phyloP scores from a whole-genome alignment of 2,888 invertebrate species.

The Stictocephala bisonia region DNA sequence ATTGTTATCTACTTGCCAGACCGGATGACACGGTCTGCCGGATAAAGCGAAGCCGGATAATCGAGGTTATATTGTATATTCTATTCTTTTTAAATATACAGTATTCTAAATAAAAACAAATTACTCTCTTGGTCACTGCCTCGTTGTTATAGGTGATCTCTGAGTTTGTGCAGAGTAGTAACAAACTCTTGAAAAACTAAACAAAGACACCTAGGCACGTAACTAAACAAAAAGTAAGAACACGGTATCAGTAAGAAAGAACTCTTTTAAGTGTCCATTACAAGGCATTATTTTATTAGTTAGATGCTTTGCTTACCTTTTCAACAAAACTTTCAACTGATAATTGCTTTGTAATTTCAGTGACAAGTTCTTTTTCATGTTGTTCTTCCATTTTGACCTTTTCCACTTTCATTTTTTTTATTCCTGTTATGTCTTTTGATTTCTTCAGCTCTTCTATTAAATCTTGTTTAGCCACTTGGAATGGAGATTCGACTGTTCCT shows the following conservation, averaged over 20 bases:
- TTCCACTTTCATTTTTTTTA: slow-evolving; percentile 92
- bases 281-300: slow-evolving; percentile 19
- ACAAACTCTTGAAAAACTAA: too few relatives aligned
- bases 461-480: slow-evolving; percentile 82
- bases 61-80: too few relatives aligned
- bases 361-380: slow-evolving; percentile 84
- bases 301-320: slow-evolving; percentile 70
- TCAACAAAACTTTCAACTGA: slow-evolving; percentile 89
- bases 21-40: too few relatives aligned
- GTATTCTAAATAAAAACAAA: too few relatives aligned
- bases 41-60: too few relatives aligned
- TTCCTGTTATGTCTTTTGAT: slow-evolving; percentile 93
- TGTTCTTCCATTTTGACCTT: slow-evolving; percentile 85
- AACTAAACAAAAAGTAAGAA: neutral
- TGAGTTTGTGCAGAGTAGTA: too few relatives aligned
- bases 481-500: slow-evolving; percentile 73
- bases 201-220: neutral
- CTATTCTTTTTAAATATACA: too few relatives aligned
- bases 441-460: slow-evolving; percentile 92
- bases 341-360: slow-evolving; percentile 86
- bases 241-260: slow-evolving; percentile 51
- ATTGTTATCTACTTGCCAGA: too few relatives aligned
- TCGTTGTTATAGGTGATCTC: too few relatives aligned
- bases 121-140: too few relatives aligned
- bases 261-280: slow-evolving; percentile 4